Evolutionary conservation across 2,797 vertebrate species (phyloP).

Genomic region (Typhlichthys subterraneus): DNA sequence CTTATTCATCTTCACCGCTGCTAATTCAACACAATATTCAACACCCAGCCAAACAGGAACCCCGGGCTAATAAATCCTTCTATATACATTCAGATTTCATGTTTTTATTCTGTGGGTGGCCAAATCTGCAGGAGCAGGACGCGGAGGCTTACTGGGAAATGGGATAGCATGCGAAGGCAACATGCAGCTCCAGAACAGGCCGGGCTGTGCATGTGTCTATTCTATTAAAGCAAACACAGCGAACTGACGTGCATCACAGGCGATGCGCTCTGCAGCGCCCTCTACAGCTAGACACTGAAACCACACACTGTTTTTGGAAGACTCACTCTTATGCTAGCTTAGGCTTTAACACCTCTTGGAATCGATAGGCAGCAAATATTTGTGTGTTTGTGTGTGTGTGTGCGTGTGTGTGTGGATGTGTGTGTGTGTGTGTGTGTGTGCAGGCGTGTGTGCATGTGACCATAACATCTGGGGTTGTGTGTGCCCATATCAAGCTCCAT

Average conservation of each 20-base stretch:
- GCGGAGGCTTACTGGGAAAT: conserved; percentile 43
- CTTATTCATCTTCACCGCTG: conserved; percentile 60
- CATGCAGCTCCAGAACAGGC: conserved; percentile 47
- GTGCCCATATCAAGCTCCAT: conserved; percentile 33
- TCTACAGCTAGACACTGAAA: conserved; percentile 63
- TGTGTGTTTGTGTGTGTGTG: conserved; percentile 23
- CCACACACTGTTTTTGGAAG: conserved; percentile 69
- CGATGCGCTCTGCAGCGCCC: conserved; percentile 41
- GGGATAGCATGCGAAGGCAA: too few species aligned
- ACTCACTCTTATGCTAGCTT: conserved; percentile 48
- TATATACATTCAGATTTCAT: conserved; percentile 42
- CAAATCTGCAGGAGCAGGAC: conserved; percentile 40
- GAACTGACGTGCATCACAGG: conserved; percentile 69
- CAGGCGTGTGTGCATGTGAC: conserved; percentile 15
- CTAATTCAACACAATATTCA: conserved; percentile 59
- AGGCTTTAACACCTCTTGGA: conserved; percentile 68
- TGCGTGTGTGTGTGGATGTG: conserved; percentile 27
- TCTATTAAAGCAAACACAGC: conserved; percentile 79
- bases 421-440: conserved; percentile 22
- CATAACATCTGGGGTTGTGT: conserved; percentile 19
- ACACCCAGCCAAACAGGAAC: conserved; percentile 40
- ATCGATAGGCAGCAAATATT: conserved; percentile 75
- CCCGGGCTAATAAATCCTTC: conserved; percentile 47
- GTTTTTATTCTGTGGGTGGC: conserved; percentile 65
- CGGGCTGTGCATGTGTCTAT: conserved; percentile 65